Conservation (phyloP, 2,888 invertebrate genomes). For the Tortricodes alternella region DNA sequence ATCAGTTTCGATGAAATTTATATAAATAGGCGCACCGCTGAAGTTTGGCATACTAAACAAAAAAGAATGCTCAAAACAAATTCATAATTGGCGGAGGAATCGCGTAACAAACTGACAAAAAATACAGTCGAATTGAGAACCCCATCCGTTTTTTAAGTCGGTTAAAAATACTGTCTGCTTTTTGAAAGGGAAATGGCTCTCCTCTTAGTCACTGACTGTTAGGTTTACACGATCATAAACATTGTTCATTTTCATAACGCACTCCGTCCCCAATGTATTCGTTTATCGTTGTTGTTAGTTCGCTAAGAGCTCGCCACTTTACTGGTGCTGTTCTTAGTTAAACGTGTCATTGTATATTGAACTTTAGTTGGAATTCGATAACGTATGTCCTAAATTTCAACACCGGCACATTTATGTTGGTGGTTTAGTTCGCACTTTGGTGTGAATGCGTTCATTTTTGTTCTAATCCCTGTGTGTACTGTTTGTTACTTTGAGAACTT, state of each 20-base stretch:
- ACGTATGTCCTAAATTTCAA: background rate
- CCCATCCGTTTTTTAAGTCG: too few relatives aligned
- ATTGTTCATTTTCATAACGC: conserved; percentile 20
- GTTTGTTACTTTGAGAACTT: too few relatives aligned
- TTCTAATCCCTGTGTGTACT: too few relatives aligned
- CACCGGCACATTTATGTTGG: background rate
- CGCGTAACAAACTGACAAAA: too few relatives aligned
- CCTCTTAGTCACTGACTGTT: background rate
- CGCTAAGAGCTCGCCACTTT: conserved; percentile 1
- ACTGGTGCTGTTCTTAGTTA: background rate
- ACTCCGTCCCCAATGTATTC: background rate
- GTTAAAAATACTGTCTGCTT: too few relatives aligned
- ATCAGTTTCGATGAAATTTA: too few relatives aligned
- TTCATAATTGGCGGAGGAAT: too few relatives aligned
- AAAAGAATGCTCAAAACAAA: too few relatives aligned
- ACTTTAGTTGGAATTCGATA: background rate
- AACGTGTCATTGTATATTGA: background rate
- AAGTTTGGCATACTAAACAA: too few relatives aligned
- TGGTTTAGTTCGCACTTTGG: background rate
- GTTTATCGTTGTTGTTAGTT: conserved; percentile 22
- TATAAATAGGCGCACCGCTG: too few relatives aligned
- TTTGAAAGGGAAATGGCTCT: background rate
- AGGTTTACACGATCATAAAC: conserved; percentile 7
- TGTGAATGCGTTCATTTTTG: too few relatives aligned
- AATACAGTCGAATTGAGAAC: too few relatives aligned